A percentile compares a stretch with the other conserved stretches of the same genome.
phyloP scores from a whole-genome alignment of 2,888 invertebrate genomes.

The Tetranychus piercei region DNA sequence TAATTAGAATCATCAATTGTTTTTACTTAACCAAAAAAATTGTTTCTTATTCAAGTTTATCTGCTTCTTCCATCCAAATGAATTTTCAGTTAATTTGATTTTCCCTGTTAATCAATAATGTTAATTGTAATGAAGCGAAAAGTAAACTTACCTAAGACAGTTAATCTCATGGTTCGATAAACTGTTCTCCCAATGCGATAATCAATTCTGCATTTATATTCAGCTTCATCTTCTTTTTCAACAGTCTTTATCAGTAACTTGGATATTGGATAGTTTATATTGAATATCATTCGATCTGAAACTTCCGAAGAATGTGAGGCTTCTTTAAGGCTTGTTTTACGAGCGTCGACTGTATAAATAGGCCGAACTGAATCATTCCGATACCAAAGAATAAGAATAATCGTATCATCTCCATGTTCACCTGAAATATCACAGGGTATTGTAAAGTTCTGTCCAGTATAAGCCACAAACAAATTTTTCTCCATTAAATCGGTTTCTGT shows the following conservation, averaged over 20 bases:
- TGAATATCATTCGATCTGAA: constrained; percentile 13
- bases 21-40: too few species aligned
- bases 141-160: not conserved
- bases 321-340: constrained; percentile 11
- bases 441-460: constrained; percentile 13
- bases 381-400: constrained; percentile 22
- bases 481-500: too few species aligned
- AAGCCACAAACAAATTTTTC: constrained; percentile 1
- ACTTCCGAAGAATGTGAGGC: constrained; percentile 19
- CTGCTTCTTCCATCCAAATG: too few species aligned
- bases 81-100: too few species aligned
- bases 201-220: constrained; percentile 35
- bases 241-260: constrained; percentile 19
- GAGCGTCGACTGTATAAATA: constrained; percentile 23
- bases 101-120: too few species aligned
- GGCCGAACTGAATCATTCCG: constrained; percentile 20
- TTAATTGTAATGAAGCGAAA: not conserved
- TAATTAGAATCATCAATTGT: too few species aligned
- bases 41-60: too few species aligned
- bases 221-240: constrained; percentile 48
- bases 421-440: constrained; percentile 21
- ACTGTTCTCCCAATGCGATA: not conserved
- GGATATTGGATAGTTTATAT: constrained; percentile 21
- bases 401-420: constrained; percentile 17
- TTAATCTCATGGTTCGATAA: not conserved